Conservation (phyloP, 2,888 invertebrate genomes). For the Aromia moschata region DNA sequence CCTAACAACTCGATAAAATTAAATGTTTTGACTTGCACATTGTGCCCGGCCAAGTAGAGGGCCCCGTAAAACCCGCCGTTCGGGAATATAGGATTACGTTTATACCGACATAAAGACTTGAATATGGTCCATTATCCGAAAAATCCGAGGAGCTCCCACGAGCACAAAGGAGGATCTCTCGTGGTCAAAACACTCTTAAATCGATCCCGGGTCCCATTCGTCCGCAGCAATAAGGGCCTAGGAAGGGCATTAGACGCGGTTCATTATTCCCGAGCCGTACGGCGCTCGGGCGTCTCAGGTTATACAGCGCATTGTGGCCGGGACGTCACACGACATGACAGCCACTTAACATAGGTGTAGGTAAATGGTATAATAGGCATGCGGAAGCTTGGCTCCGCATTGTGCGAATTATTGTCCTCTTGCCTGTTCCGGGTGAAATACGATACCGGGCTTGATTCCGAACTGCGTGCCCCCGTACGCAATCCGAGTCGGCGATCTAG, state of each 20-base stretch:
- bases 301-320: conserved; percentile 50
- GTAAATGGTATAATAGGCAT: conserved; percentile 50
- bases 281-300: conserved; percentile 52
- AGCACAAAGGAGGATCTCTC: conserved; percentile 56
- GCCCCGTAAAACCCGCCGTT: conserved; percentile 49
- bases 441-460: conserved; percentile 37
- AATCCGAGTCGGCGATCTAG: too few relatives aligned
- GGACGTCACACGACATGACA: conserved; percentile 55
- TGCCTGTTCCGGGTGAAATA: conserved; percentile 50
- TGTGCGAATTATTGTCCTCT: conserved; percentile 40
- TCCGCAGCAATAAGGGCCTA: conserved; percentile 37
- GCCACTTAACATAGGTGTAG: conserved; percentile 59
- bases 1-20: conserved; percentile 47
- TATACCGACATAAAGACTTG: conserved; percentile 57
- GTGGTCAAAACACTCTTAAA: conserved; percentile 63
- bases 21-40: conserved; percentile 52
- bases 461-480: background rate
- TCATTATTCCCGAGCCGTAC: conserved; percentile 57
- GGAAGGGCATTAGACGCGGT: conserved; percentile 49
- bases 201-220: conserved; percentile 54
- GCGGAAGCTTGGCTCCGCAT: conserved; percentile 51
- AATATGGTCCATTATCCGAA: conserved; percentile 60
- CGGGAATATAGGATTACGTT: conserved; percentile 59
- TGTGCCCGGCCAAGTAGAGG: conserved; percentile 43
- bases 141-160: conserved; percentile 53